Conservation (phyloP, 2,797 vertebrate genomes). For the Orestias chungarensis region DNA sequence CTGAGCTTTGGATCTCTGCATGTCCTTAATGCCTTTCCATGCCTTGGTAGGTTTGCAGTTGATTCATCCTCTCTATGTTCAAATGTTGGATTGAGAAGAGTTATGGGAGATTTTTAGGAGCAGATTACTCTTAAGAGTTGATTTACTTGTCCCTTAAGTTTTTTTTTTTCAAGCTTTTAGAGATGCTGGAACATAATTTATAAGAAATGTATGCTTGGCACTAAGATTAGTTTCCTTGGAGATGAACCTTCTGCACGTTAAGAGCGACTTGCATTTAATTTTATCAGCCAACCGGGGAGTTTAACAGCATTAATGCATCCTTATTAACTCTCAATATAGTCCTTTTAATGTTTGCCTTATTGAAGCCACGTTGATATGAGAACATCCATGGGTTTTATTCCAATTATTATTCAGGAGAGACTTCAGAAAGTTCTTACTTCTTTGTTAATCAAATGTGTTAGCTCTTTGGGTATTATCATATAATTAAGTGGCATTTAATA, state of each 20-base stretch:
- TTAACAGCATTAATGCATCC: slow-evolving; percentile 36
- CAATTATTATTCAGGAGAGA: slow-evolving; percentile 59
- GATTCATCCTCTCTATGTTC: background rate
- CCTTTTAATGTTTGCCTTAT: slow-evolving; percentile 41
- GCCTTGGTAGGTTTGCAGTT: background rate
- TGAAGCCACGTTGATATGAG: slow-evolving; percentile 43
- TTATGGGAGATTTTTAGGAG: background rate
- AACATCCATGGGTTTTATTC: slow-evolving; percentile 68
- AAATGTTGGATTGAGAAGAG: background rate
- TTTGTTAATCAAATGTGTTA: slow-evolving; percentile 31
- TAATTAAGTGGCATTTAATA: slow-evolving; percentile 81
- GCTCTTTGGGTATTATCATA: slow-evolving; percentile 62
- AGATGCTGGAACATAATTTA: background rate
- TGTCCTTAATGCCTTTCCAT: no score
- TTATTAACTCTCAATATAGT: slow-evolving; percentile 40
- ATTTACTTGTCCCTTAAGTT: no score
- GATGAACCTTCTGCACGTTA: background rate
- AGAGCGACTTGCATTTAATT: slow-evolving; percentile 28
- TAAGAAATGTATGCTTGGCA: background rate
- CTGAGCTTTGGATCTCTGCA: no score
- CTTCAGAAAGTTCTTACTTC: slow-evolving; percentile 39
- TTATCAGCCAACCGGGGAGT: slow-evolving; percentile 17
- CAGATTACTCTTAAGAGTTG: background rate
- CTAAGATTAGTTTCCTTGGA: background rate
- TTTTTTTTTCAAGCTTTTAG: background rate